Percentiles rank a stretch among this genome's conserved stretches.
These are phyloP conservation scores for Typhlichthys subterraneus DNA, from an alignment of 2,797 vertebrate genomes.

Conservation along the genomic window DNA sequence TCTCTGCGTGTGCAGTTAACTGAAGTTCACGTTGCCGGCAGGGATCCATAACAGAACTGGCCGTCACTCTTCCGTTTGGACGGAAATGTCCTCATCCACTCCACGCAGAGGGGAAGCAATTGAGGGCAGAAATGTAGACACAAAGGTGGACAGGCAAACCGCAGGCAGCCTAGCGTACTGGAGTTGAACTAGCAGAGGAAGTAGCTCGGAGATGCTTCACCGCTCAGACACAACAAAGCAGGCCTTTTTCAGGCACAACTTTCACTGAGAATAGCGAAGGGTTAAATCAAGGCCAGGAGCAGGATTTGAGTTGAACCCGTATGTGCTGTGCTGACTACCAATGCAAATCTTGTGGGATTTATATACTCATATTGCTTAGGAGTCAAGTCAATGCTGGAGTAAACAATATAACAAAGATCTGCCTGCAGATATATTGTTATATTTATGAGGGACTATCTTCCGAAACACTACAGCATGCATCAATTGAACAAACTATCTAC, in stretches of 20 bases:
- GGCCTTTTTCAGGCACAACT: slow-evolving; percentile 55
- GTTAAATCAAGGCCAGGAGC: slow-evolving; percentile 55
- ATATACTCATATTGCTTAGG: slow-evolving; percentile 18
- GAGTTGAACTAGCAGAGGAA: slow-evolving; percentile 73
- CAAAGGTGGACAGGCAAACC: slow-evolving; percentile 63
- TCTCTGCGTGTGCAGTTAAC: slow-evolving; percentile 34
- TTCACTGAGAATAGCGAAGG: slow-evolving; percentile 44
- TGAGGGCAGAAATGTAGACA: slow-evolving; percentile 62
- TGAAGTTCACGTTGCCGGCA: slow-evolving; percentile 30
- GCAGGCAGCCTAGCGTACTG: slow-evolving; percentile 49
- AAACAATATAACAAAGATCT: slow-evolving; percentile 39
- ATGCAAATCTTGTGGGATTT: slow-evolving; percentile 48
- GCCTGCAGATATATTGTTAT: slow-evolving; percentile 18
- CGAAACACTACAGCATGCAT: background rate
- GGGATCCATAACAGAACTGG: slow-evolving; percentile 39
- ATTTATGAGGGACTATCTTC: background rate
- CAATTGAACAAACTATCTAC: background rate
- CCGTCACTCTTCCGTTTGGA: slow-evolving; percentile 60
- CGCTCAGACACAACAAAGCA: slow-evolving; percentile 74
- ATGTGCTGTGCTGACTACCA: slow-evolving; percentile 43
- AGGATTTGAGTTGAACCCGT: slow-evolving; percentile 40
- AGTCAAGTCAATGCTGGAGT: slow-evolving; percentile 17
- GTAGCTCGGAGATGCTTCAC: slow-evolving; percentile 64
- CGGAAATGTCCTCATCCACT: slow-evolving; percentile 68
- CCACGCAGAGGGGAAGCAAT: slow-evolving; percentile 40